Conservation (phyloP, 1,140 invertebrate species). For the Lepidostoma basale region DNA sequence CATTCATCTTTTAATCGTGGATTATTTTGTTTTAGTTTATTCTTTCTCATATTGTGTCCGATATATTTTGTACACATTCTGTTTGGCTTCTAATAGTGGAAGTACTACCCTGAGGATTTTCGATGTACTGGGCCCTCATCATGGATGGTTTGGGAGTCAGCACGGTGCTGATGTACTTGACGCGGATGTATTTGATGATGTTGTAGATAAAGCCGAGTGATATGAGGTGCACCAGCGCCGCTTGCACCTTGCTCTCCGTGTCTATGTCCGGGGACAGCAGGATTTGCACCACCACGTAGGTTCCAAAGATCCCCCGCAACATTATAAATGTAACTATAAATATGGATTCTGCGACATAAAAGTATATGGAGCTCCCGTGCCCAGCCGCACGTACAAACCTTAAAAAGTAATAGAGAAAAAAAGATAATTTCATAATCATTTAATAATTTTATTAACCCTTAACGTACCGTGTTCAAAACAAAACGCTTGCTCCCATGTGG, state of each 20-base stretch:
- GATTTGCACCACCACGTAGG: slow-evolving; percentile 29
- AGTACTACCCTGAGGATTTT: too few relatives aligned
- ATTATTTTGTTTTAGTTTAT: too few relatives aligned
- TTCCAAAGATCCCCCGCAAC: slow-evolving; percentile 49
- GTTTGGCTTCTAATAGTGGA: too few relatives aligned
- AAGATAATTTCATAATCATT: not conserved
- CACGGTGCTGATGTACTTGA: not conserved
- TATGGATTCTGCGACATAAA: slow-evolving; percentile 45
- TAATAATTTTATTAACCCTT: not conserved
- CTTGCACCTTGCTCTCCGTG: slow-evolving; percentile 48
- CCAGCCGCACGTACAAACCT: slow-evolving; percentile 11
- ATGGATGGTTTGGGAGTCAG: too few relatives aligned
- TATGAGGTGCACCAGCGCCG: slow-evolving; percentile 48
- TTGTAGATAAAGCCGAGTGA: slow-evolving; percentile 51
- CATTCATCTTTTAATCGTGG: too few relatives aligned
- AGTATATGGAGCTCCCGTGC: slow-evolving; percentile 6
- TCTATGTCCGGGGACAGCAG: slow-evolving; percentile 43
- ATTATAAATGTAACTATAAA: slow-evolving; percentile 49
- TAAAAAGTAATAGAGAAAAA: not conserved
- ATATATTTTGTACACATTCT: too few relatives aligned
- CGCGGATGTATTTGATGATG: slow-evolving; percentile 34
- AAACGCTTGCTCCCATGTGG: not conserved
- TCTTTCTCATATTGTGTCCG: too few relatives aligned
- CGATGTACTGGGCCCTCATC: too few relatives aligned
- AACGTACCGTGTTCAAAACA: not conserved